phyloP scores from a whole-genome alignment of 2,797 vertebrate species.

The Crenuchus spilurus region DNA sequence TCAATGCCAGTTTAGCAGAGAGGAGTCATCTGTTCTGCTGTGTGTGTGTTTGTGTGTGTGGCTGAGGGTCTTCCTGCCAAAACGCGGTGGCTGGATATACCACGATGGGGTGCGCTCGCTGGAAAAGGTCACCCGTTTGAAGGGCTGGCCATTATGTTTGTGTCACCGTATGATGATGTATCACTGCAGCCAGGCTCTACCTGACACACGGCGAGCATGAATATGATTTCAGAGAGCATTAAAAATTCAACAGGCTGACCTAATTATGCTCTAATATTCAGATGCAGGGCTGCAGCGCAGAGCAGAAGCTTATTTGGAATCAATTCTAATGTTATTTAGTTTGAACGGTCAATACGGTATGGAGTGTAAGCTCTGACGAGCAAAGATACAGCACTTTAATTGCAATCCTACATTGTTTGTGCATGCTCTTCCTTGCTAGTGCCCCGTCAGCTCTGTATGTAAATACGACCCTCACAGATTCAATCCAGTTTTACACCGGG shows the following conservation, averaged over 20 bases:
- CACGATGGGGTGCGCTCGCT: slow-evolving; percentile 36
- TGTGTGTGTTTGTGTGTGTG: slow-evolving; percentile 20
- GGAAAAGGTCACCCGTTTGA: slow-evolving; percentile 84
- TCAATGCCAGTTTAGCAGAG: slow-evolving; percentile 21
- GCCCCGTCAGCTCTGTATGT: slow-evolving; percentile 25
- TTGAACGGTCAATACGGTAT: slow-evolving; percentile 79
- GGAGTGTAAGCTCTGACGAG: slow-evolving; percentile 70
- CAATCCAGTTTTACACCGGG: slow-evolving; percentile 16
- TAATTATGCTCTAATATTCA: slow-evolving; percentile 84
- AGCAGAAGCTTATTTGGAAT: slow-evolving; percentile 75
- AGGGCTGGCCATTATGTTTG: slow-evolving; percentile 81
- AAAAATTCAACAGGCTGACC: slow-evolving; percentile 86
- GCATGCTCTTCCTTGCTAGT: slow-evolving; percentile 5
- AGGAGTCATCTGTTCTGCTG: slow-evolving; percentile 24
- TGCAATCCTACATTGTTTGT: slow-evolving; percentile 53
- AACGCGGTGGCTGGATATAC: slow-evolving; percentile 47
- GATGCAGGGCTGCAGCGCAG: slow-evolving; percentile 75
- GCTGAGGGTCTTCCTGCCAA: slow-evolving; percentile 57
- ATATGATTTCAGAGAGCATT: slow-evolving; percentile 86
- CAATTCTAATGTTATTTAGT: slow-evolving; percentile 84
- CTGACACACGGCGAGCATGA: slow-evolving; percentile 82
- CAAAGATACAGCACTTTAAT: slow-evolving; percentile 66
- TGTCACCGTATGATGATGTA: slow-evolving; percentile 83
- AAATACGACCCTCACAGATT: slow-evolving; percentile 28
- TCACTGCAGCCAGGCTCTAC: slow-evolving; percentile 79